Conservation (phyloP, 2,113 vertebrate species). For the Regulus satrapa region DNA sequence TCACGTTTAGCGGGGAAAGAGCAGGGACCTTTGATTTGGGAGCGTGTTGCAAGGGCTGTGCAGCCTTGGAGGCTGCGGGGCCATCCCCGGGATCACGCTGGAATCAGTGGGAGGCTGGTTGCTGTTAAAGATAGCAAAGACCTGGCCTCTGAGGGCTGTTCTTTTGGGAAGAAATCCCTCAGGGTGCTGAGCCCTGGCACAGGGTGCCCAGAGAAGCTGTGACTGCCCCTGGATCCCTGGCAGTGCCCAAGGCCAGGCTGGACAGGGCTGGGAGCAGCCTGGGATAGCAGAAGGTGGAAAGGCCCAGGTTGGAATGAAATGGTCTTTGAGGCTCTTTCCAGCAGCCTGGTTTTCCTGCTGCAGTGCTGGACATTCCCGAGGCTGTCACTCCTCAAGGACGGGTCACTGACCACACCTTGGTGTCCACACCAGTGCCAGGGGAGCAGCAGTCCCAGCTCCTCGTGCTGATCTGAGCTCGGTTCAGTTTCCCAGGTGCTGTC, state of each 20-base stretch:
- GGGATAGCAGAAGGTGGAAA: accelerated
- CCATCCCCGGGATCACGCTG: neutral
- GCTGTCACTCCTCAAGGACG: neutral
- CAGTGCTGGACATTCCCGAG: neutral
- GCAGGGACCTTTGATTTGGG: neutral
- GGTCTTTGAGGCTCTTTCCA: neutral
- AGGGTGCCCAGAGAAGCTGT: neutral
- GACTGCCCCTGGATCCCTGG: neutral
- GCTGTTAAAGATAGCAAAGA: neutral
- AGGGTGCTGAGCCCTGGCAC: neutral
- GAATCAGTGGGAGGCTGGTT: neutral
- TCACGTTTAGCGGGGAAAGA: accelerated
- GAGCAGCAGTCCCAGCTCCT: neutral
- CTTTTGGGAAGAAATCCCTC: accelerated
- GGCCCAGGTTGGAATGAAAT: neutral
- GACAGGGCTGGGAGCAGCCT: accelerated
- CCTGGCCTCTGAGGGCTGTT: neutral
- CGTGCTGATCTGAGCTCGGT: accelerated
- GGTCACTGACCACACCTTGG: neutral
- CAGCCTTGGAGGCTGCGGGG: neutral
- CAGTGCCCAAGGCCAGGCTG: neutral
- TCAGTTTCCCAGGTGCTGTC: neutral
- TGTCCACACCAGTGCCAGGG: neutral
- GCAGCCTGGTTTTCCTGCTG: neutral
- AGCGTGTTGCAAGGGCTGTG: accelerated